Evolutionary conservation across 1,140 invertebrate species (phyloP), one percentile per base, ranked within the genome.

Genomic region (Apis dorsata): DNA sequence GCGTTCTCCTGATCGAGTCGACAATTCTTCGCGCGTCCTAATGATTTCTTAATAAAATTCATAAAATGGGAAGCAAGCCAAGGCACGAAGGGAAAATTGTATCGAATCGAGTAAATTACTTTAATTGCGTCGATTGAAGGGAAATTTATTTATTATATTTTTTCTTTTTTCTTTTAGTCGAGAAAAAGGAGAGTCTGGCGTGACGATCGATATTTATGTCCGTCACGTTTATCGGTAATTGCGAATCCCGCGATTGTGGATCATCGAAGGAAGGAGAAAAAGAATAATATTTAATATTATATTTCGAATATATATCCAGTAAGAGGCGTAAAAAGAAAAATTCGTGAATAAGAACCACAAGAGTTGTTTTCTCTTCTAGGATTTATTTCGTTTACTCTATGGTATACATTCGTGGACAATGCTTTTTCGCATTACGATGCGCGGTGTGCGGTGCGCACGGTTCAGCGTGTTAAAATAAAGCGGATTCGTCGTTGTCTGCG

Each of bases 71-170:
- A n/a, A 49, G 10, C 55, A 24, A 24, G 21, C 12, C 19, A n/a
- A 28, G 19, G 19, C 2, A 0, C 8, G 44, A 34, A 24, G 51
- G 49, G 60, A 21, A 74, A 74, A 60, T 74, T 74, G 60, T 74
- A 44, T 21, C 24, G 19, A 19, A 44, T 53, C 4, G 19, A 24
- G 24, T 65, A 69, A 82, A 77, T 82, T 82, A 77, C 66, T 82
- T 82, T 62, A 69, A 77, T 82, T 77, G 80, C 80, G 19, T 69
- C 73, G 44, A 76, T 82, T 82, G 62, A 66, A n/a, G 34, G 15
- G 65, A 57, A 60, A 82, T 77, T 76, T 82, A 82, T 77, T 82
- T 82, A 17, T 13, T 24, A 24, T 24, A 24, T 24, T 24, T 24
- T 24, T 24, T 24, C 24, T 24, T 11, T 44, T 44, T 7, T 0